phyloP scores from a whole-genome alignment of 2,797 vertebrate genomes.

The Erethizon dorsatum region DNA sequence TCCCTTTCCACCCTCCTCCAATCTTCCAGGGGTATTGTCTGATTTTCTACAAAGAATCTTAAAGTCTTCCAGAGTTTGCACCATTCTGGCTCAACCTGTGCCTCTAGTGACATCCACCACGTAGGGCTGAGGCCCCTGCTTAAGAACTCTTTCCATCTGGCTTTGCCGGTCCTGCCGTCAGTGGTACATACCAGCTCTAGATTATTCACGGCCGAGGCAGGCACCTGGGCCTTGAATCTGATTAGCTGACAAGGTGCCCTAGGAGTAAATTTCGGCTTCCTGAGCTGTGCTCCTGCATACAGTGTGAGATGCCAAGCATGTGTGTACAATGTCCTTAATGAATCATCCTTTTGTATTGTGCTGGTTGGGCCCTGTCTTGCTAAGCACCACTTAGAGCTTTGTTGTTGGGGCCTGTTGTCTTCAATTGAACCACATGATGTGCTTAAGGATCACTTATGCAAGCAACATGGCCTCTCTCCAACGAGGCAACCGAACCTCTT shows the following conservation, averaged over 20 bases:
- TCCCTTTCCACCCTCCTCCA: background rate
- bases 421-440: background rate
- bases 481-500: background rate
- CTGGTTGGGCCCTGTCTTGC: background rate
- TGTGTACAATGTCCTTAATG: background rate
- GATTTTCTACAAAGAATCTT: background rate
- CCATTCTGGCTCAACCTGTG: background rate
- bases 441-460: constrained; percentile 23
- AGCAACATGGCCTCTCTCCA: constrained; percentile 8
- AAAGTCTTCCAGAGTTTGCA: background rate
- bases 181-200: background rate
- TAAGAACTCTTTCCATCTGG: background rate
- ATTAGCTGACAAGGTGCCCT: background rate
- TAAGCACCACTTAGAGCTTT: background rate
- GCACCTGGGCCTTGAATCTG: background rate
- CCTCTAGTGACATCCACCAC: background rate
- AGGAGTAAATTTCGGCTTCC: background rate
- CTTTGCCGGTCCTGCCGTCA: background rate
- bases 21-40: background rate
- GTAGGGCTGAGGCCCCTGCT: background rate
- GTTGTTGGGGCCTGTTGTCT: background rate
- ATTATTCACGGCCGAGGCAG: background rate
- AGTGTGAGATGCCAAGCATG: background rate
- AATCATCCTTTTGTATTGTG: background rate
- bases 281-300: accelerated